Evolutionary conservation across 2,888 invertebrate genomes (phyloP), one percentile per base, ranked within the genome.

Genomic region (Drosophila fungiperda): DNA sequence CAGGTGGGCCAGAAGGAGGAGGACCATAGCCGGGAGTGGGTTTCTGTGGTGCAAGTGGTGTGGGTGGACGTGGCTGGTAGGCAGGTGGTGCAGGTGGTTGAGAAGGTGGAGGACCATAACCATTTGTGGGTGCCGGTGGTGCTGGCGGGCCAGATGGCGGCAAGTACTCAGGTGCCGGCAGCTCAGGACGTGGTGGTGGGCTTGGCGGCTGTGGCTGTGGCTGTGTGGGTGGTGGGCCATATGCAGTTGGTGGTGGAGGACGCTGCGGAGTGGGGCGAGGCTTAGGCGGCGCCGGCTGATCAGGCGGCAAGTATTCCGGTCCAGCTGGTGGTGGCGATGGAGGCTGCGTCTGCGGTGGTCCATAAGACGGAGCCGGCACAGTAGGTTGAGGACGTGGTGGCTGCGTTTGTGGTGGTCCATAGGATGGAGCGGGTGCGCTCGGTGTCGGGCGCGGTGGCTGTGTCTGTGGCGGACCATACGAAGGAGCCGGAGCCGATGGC

Each of bases 391-490:
- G 83, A 29, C 76, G 78, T 2, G 80, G 80, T 3, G 90, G 90
- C 11, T 83, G 84, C 9, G 86, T 80, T 17, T 82, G 80, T 0
- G 83, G 83, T 0, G 86, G 82, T 49, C 80, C 67, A 68, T 83
- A 29, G 29, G 29, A 29, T 29, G 29, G 29, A 29, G 29, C 29
- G 1, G 29, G 29, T 29, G 29, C 29, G 29, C 29, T 29, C 12
- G 63, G 80, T 1, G 82, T 78, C 2, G 84, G 74, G 20, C 74
- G 78, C 1, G 80, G 81, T 1, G 89, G 90, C 8, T 83, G 85
- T 15, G 86, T 80, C 20, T 82, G 80, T 0, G 83, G 83, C 0
- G 86, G 82, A 49, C 80, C 67, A 66, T 83, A 78, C 6, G 82
- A 73, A 3, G 82, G 59, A 9, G 40, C 71, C 0, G 87, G 87